Evolutionary conservation across 2,888 invertebrate genomes (phyloP).

Genomic region (Eremobia ochroleuca): DNA sequence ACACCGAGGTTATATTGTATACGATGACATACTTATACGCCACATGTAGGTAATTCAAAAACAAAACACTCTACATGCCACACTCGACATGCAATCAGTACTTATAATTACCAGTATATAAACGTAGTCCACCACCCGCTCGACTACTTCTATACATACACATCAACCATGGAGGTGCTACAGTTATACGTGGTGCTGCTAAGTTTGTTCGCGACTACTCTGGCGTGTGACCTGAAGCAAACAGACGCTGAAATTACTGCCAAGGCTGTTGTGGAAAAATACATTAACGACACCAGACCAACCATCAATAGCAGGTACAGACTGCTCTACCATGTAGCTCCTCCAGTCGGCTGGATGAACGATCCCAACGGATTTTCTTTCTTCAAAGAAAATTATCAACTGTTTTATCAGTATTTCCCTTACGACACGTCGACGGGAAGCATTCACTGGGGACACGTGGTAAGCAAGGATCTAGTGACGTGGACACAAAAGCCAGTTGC

Average conservation of each 20-base stretch:
- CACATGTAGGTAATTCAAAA: constrained; percentile 6
- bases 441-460: constrained; percentile 90
- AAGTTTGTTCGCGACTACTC: constrained; percentile 66
- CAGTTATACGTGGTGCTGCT: constrained; percentile 58
- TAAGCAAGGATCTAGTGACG: constrained; percentile 84
- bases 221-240: constrained; percentile 41
- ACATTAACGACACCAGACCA: constrained; percentile 14
- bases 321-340: constrained; percentile 82
- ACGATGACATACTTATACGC: not conserved
- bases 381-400: constrained; percentile 87
- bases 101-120: constrained; percentile 51
- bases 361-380: constrained; percentile 91
- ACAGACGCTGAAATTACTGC: constrained; percentile 4
- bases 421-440: constrained; percentile 83
- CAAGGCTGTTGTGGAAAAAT: constrained; percentile 14
- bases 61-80: constrained; percentile 20
- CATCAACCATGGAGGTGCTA: constrained; percentile 49
- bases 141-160: not conserved
- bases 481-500: constrained; percentile 88
- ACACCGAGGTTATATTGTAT: not conserved
- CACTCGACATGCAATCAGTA: constrained; percentile 58
- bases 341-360: constrained; percentile 90
- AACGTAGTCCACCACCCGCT: constrained; percentile 4
- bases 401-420: constrained; percentile 90
- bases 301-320: constrained; percentile 71